A percentile compares a stretch with the other conserved stretches of the same genome.
phyloP scores from a whole-genome alignment of 1,140 invertebrate species.

The Drosophila truncata region DNA sequence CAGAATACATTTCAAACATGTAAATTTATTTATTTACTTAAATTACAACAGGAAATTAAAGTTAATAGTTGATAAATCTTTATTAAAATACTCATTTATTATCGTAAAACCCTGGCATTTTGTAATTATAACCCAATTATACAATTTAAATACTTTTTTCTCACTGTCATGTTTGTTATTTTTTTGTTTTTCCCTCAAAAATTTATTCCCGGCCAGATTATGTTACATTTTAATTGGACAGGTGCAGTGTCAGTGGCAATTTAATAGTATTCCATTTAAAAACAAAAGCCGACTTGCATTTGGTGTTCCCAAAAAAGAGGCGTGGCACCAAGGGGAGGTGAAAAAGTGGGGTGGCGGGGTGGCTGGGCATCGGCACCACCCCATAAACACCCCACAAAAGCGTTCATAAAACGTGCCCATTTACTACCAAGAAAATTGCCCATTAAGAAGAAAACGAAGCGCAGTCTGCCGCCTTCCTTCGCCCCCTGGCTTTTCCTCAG shows the following conservation, averaged over 20 bases:
- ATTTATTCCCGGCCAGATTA: conserved; percentile 33
- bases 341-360: neutral
- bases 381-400: conserved; percentile 85
- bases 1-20: neutral
- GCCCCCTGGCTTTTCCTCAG: neutral
- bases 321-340: conserved; percentile 6
- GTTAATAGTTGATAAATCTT: too few relatives aligned
- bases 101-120: too few relatives aligned
- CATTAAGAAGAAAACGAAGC: conserved; percentile 79
- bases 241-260: conserved; percentile 65
- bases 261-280: conserved; percentile 66
- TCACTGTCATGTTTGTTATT: conserved; percentile 13
- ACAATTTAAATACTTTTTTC: conserved; percentile 13
- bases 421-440: conserved; percentile 84
- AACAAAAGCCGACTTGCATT: conserved; percentile 25
- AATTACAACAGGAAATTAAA: neutral
- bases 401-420: conserved; percentile 84
- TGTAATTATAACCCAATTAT: conserved; percentile 6
- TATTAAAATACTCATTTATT: neutral
- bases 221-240: conserved; percentile 52
- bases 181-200: neutral
- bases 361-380: conserved; percentile 27
- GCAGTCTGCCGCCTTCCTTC: conserved; percentile 17
- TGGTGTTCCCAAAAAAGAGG: conserved; percentile 4
- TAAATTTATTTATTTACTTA: neutral